phyloP scores from a whole-genome alignment of 2,888 invertebrate genomes.

The Phaedon cochleariae region DNA sequence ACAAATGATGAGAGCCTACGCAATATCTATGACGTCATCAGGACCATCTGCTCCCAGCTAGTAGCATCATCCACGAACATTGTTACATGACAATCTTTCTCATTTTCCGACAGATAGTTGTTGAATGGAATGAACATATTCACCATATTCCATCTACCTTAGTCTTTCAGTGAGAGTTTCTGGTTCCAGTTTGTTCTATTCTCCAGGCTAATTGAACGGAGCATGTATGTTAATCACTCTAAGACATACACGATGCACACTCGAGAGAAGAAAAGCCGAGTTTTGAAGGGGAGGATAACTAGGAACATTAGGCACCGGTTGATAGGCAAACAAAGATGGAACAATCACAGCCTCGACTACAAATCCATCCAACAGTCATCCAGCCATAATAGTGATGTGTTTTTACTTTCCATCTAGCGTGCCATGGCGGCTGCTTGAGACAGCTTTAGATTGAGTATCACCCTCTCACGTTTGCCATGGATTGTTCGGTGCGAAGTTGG shows the following conservation, averaged over 20 bases:
- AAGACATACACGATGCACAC: neutral
- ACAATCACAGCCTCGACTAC: slow-evolving; percentile 57
- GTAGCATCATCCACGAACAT: too few species aligned
- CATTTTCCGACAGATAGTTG: too few species aligned
- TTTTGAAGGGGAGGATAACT: slow-evolving; percentile 29
- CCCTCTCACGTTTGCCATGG: slow-evolving; percentile 36
- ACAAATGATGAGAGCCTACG: too few species aligned
- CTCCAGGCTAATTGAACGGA: slow-evolving; percentile 2
- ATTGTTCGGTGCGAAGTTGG: slow-evolving; percentile 9
- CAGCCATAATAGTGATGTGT: slow-evolving; percentile 59
- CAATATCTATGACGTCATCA: too few species aligned
- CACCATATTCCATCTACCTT: too few species aligned
- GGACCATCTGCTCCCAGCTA: too few species aligned
- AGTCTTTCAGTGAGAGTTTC: too few species aligned
- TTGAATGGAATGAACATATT: too few species aligned
- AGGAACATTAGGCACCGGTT: slow-evolving; percentile 39
- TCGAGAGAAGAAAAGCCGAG: slow-evolving; percentile 30
- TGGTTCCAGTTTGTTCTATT: too few species aligned
- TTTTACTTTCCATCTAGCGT: slow-evolving; percentile 50
- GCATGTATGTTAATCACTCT: slow-evolving; percentile 22
- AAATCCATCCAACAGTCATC: slow-evolving; percentile 58
- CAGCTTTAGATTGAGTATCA: slow-evolving; percentile 59
- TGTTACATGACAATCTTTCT: too few species aligned
- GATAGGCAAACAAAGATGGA: slow-evolving; percentile 59
- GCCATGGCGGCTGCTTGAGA: slow-evolving; percentile 54